Evolutionary conservation across 2,888 invertebrate species (phyloP).

Genomic region (Agrilus mali): DNA sequence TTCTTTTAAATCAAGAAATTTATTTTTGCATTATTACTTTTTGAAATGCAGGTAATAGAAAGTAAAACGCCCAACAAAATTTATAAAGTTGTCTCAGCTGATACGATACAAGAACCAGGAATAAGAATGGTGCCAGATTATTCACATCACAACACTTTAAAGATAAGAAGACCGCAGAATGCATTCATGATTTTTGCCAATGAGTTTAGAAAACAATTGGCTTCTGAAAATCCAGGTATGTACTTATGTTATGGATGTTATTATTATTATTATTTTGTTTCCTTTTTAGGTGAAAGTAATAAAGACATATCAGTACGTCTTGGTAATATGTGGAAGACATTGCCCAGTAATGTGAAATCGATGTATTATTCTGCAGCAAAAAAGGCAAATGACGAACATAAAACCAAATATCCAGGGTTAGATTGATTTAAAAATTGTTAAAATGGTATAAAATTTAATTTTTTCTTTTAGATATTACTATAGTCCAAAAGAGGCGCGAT

Average conservation of each 20-base stretch:
- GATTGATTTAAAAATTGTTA: neutral
- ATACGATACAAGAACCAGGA: too few relatives aligned
- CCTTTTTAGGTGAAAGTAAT: conserved; percentile 31
- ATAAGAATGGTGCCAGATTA: too few relatives aligned
- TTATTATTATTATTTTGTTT: conserved; percentile 2
- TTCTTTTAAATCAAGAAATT: too few relatives aligned
- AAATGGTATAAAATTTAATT: neutral
- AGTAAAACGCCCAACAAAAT: too few relatives aligned
- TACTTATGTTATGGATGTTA: neutral
- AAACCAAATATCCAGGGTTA: conserved; percentile 32
- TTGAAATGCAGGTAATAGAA: too few relatives aligned
- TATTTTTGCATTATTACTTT: too few relatives aligned
- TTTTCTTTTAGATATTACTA: conserved; percentile 23
- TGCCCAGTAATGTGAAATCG: conserved; percentile 31
- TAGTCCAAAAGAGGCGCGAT: conserved; percentile 32
- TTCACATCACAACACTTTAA: conserved; percentile 12
- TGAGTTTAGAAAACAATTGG: conserved; percentile 36
- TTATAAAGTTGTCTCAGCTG: too few relatives aligned
- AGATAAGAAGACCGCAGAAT: conserved; percentile 35
- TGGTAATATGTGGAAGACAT: conserved; percentile 38
- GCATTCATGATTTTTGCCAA: conserved; percentile 42
- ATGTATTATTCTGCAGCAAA: conserved; percentile 32
- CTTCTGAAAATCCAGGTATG: conserved; percentile 32
- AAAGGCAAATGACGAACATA: conserved; percentile 33
- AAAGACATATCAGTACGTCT: conserved; percentile 38